Base-by-base conservation (phyloP, 2,113 vertebrate genomes). In the Dissostichus mawsoni region DNA sequence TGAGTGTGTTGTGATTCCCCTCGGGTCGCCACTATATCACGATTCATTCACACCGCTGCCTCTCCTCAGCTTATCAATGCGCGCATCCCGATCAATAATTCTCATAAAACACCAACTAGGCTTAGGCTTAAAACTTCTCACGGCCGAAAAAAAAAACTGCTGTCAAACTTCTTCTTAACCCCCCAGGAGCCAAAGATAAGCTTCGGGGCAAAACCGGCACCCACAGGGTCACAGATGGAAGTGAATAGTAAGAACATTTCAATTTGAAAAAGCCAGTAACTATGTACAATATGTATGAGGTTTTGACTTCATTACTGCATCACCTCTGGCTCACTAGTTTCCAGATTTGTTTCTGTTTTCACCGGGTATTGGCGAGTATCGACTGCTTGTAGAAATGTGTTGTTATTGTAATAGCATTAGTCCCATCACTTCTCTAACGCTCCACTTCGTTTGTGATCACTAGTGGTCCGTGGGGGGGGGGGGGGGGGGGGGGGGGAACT, bases 1-100 rank as follows among this genome's bases (percentile, higher is more conserved):
- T 45, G 68, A 89, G 90, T 90, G 89, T 91, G 88, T 84, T 90
- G 85, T 93, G 91, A 93, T 94, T 93, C 93, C 93, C 93, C 92
- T 83, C 87, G 93, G 91, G 92, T 90, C 86, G 74, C 79, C 78
- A 78, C 90, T 88, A 85, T 79, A 94, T 92, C 90, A 90, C 77
- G 61, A 86, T 86, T 90, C 91, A 91, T 92, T 92, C 93, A 91
- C 90, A 90, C 76, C 56, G 75, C 80, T 51, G 87, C 84, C 87
- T 90, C 29, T 57, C 72, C 86, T 84, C 81, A 80, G 81, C 93
- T 91, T 87, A 90, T 90, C 89, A 91, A 82, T 81, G 88, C 51
- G 59, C 17, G 2, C 76, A 76, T 64, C 53, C 61, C 69, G 44
- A 94, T 94, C 93, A 92, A 92, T 92, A 81, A 81, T 90, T 88